phyloP scores from a whole-genome alignment of 2,888 invertebrate species.

The Agrochola macilenta region DNA sequence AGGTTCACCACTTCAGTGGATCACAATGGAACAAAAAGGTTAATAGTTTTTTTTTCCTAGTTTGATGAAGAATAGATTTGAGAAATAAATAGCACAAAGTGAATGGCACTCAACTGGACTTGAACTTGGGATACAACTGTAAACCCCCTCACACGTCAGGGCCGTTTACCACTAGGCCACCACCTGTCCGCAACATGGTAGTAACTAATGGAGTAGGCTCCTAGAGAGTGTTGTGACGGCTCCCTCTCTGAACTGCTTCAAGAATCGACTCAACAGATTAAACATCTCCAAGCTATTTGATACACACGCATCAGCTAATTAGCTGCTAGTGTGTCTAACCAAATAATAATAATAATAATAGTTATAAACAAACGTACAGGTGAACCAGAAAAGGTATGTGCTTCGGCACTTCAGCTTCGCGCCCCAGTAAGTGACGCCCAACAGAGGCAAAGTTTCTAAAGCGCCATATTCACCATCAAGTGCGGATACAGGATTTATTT shows the following conservation, averaged over 20 bases:
- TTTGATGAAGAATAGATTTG: not conserved
- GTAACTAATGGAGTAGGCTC: not conserved
- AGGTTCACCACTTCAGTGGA: not conserved
- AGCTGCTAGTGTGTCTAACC: no score
- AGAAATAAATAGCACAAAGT: not conserved
- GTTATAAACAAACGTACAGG: not conserved
- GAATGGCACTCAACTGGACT: no score
- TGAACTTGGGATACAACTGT: not conserved
- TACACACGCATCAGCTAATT: no score
- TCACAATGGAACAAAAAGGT: constrained; percentile 11
- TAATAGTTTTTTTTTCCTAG: not conserved
- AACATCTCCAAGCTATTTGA: no score
- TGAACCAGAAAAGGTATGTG: not conserved
- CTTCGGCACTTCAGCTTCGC: not conserved
- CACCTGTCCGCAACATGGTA: not conserved
- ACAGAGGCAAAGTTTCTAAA: no score
- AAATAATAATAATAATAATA: no score
- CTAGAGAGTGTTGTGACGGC: no score
- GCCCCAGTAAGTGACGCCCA: no score
- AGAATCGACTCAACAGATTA: no score
- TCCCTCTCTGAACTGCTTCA: no score
- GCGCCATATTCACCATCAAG: no score
- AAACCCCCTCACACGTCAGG: not conserved
- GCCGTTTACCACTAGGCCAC: not conserved
- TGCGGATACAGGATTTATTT: no score